Base-by-base conservation (phyloP, 2,888 invertebrate species). In the Beris chalybata region DNA sequence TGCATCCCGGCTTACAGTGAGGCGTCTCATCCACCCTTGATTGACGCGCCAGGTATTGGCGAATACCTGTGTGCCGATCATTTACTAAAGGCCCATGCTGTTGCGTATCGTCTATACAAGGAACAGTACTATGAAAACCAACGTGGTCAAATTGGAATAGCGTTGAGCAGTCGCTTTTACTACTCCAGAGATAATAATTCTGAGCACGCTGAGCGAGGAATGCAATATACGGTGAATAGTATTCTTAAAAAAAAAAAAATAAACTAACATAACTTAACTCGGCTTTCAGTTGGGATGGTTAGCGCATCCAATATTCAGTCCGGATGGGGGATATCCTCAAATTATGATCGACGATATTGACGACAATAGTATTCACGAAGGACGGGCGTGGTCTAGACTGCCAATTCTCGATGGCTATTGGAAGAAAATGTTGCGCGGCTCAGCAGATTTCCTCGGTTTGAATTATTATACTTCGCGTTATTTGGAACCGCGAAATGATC, bases 51-150 rank as follows among this genome's bases (percentile, higher is more conserved):
- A 4, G 84, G 82, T 45, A 72, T 82, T 4, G 84, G 80, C 4
- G 82, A 81, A 15, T 85, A 85, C 67, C 64, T 83, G 6, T 84
- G 85, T 66, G 81, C 81, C 13, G 83, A 83, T 71, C 77, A 82
- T 32, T 77, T 85, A 44, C 72, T 83, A 0, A 57, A 81, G 9
- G 85, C 87, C 0, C 89, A 90, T 74, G 83, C 83, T 11, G 77
- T 73, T 29, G 81, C 81, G 0, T 84, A 82, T 71, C 75, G 77
- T 9, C 70, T 80, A 4, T 84, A 83, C 64, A 76, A 77, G 22
- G 74, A 77, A 11, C 77, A 81, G n/a, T 83, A 79, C 70, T 80
- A 75, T 32, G 59, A 74, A 0, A 66, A 71, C 1, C 74, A 78
- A 44, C 64, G 68, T 4, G 82, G 81, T 13, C 73, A 74, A 66